These are phyloP conservation scores for Petaurus breviceps DNA, from an alignment of 2,113 vertebrate species.

Conservation along the genomic window DNA sequence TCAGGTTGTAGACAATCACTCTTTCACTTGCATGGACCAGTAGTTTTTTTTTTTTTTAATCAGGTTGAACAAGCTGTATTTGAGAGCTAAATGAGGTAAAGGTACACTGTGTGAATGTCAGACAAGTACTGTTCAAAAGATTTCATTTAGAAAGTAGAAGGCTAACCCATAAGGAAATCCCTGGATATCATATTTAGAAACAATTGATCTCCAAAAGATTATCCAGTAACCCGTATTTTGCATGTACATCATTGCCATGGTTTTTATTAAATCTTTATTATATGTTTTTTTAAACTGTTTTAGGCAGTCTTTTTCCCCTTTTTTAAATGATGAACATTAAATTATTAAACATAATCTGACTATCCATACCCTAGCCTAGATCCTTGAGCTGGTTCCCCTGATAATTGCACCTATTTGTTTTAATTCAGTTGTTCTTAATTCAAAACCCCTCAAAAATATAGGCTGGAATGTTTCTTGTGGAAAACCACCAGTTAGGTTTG, in stretches of 20 bases:
- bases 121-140: not conserved
- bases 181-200: conserved; percentile 47
- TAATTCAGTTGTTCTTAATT: conserved; percentile 44
- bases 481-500: conserved; percentile 32
- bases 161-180: conserved; percentile 25
- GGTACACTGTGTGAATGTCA: conserved; percentile 21
- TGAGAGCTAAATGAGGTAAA: conserved; percentile 33
- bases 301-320: not conserved
- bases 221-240: conserved; percentile 3
- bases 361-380: not conserved
- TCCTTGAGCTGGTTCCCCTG: conserved; percentile 16
- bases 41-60: not conserved
- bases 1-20: not conserved
- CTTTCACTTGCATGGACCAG: not conserved
- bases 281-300: not conserved
- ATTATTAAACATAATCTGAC: conserved; percentile 19
- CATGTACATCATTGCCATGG: conserved; percentile 38
- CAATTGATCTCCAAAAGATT: conserved; percentile 61
- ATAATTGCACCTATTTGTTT: conserved; percentile 40
- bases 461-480: conserved; percentile 25
- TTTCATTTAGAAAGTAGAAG: conserved; percentile 41
- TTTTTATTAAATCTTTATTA: conserved; percentile 50
- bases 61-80: not conserved
- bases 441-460: conserved; percentile 18
- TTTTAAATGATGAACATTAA: not conserved